Percentiles rank a stretch among this genome's conserved stretches.
Conservation (phyloP, 2,888 invertebrate genomes). For the Oscheius sp. region DNA sequence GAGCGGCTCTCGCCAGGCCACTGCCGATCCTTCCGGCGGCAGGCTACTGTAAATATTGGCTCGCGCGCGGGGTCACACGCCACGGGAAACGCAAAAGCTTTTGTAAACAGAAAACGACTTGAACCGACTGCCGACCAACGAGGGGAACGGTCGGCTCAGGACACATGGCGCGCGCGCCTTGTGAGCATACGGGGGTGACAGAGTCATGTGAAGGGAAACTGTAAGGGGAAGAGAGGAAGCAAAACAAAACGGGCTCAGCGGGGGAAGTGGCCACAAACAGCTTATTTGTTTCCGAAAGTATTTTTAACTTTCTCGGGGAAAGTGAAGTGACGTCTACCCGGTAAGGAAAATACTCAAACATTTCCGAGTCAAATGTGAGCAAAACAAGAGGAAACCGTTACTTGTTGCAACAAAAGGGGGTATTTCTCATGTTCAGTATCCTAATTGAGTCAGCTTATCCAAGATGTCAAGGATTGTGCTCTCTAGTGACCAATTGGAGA, state of each 20-base stretch:
- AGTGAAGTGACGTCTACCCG: no score
- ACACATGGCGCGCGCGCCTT: constrained; percentile 16
- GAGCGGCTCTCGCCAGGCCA: constrained; percentile 12
- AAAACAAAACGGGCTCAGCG: neutral
- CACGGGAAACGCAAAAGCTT: constrained; percentile 35
- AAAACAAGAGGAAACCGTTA: no score
- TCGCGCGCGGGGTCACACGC: constrained; percentile 38
- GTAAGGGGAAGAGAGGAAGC: neutral
- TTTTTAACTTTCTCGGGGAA: no score
- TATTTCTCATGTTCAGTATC: no score
- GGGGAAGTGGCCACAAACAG: no score
- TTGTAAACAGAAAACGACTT: constrained; percentile 35
- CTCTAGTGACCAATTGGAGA: no score
- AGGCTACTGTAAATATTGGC: constrained; percentile 39
- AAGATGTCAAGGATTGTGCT: no score
- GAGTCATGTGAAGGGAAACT: neutral
- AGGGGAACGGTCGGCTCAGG: constrained; percentile 12
- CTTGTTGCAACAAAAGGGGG: no score
- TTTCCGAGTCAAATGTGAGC: no score
- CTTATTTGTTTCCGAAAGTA: no score
- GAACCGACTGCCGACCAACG: constrained; percentile 32
- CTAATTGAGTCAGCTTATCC: no score
- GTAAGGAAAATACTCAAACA: no score
- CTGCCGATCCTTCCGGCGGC: constrained; percentile 36
- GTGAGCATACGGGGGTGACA: neutral